Percentiles rank a stretch among this genome's conserved stretches.
These are phyloP conservation scores for Dufourea novaeangliae DNA, from an alignment of 1,140 invertebrate species.

Conservation along the genomic window DNA sequence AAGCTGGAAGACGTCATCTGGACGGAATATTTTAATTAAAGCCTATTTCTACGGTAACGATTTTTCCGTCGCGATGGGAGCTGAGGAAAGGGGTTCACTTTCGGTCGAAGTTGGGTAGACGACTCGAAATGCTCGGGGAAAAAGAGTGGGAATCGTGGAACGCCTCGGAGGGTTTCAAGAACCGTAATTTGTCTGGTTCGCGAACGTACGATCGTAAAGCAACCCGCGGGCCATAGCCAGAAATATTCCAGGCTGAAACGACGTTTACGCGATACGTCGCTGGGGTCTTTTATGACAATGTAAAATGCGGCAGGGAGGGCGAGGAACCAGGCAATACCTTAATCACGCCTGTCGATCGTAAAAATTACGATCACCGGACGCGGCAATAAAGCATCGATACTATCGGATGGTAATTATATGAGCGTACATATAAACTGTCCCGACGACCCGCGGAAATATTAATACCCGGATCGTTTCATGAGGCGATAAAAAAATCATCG, in stretches of 20 bases:
- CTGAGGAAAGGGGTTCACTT: neutral
- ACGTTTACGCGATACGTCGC: conserved; percentile 15
- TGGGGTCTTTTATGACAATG: conserved; percentile 52
- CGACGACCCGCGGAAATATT: too few relatives aligned
- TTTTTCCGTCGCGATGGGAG: conserved; percentile 21
- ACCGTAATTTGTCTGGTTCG: conserved; percentile 52
- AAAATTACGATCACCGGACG: conserved; percentile 18
- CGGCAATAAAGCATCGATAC: neutral
- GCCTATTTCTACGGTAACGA: conserved; percentile 55
- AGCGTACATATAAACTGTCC: neutral
- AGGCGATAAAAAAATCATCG: neutral
- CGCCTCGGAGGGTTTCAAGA: conserved; percentile 24
- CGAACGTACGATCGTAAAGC: conserved; percentile 56
- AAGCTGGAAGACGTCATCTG: conserved; percentile 39
- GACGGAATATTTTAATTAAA: conserved; percentile 63
- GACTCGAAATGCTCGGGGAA: conserved; percentile 28
- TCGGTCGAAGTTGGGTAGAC: neutral
- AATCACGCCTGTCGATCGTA: conserved; percentile 28
- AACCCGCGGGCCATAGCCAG: conserved; percentile 9
- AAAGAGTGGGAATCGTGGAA: conserved; percentile 28
- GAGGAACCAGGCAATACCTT: conserved; percentile 28
- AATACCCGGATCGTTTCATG: neutral
- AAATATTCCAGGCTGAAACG: conserved; percentile 42
- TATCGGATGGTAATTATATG: conserved; percentile 13
- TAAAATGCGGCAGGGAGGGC: conserved; percentile 36